Base-by-base conservation (phyloP, 2,113 vertebrate genomes). In the Dicentrarchus labrax region DNA sequence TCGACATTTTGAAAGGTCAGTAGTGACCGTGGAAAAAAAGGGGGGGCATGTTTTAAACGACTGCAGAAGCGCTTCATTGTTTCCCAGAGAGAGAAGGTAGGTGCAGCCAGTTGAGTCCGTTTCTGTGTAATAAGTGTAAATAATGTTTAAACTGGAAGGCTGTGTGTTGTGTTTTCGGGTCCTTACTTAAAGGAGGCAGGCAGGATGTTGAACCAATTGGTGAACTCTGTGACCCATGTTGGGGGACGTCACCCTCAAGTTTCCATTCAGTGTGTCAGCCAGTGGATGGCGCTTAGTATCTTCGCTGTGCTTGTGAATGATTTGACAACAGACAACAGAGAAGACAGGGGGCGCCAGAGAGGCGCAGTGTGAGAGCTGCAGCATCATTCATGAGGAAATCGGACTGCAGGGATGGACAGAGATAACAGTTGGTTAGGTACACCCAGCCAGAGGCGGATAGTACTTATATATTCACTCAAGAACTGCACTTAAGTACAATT, bases 341-440 rank as follows among this genome's bases (percentile, higher is more conserved):
- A 4, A 2, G 71, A n/a, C 65, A 93, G 90, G 84, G 87, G 87
- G 90, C 90, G 88, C 70, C 65, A 83, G 56, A 89, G 83, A 79
- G 80, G 19, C 70, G 4, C 39, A 10, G 51, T 19, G 43, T 2
- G 24, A 21, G 2, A 13, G 66, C 64, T 65, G 85, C 70, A 13
- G 51, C 43, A 36, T 38, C 70, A 66, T 70, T 64, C 69, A 62
- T n/a, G 62, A 53, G 12, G 6, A 19, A 12, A 38, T 10, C 3
- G 17, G n/a, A 36, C 30, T 30, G 13, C 8, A 38, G 6, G 56
- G 64, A 8, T 11, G 39, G 17, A 70, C 19, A 3, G 19, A n/a
- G 16, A 0, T 2, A 2, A 19, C 38, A 59, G 39, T 59, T 8
- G 36, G 3, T 36, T 2, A 38, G n/a, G n/a, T 1, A 39, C 74